Evolutionary conservation across 2,888 invertebrate genomes (phyloP).

Genomic region (Eupithecia exiguata): DNA sequence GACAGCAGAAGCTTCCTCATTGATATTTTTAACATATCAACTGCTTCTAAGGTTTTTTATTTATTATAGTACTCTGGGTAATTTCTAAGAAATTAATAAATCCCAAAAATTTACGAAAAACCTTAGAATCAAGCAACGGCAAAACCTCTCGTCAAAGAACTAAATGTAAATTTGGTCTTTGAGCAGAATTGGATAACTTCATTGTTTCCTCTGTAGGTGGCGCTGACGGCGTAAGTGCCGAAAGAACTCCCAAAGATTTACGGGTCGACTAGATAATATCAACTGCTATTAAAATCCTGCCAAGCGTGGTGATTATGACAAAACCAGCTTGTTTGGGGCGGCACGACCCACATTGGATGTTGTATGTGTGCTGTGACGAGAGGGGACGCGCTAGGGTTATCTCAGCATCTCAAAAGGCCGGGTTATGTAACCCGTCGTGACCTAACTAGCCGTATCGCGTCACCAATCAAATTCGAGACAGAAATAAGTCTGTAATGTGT

Average conservation of each 20-base stretch:
- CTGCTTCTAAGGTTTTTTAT: no score
- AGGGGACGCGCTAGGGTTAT: neutral
- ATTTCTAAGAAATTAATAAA: no score
- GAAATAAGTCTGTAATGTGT: constrained; percentile 32
- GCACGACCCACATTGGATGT: neutral
- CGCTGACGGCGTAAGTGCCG: no score
- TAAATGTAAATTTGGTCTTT: no score
- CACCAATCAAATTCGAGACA: constrained; percentile 26
- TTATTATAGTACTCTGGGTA: no score
- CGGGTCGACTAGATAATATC: no score
- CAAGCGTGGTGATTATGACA: neutral
- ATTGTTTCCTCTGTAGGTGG: no score
- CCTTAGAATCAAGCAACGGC: no score
- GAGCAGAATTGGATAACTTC: no score
- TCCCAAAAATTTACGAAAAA: no score
- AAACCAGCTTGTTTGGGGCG: neutral
- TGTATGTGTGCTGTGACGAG: neutral
- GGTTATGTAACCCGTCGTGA: constrained; percentile 58
- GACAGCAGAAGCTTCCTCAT: neutral
- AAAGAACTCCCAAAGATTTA: no score
- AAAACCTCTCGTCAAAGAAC: no score
- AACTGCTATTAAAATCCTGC: neutral
- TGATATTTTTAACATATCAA: neutral
- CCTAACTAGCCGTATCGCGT: constrained; percentile 41
- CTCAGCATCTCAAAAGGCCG: constrained; percentile 41